phyloP scores from a whole-genome alignment of 2,888 invertebrate genomes.

The Argyra leucocephala region DNA sequence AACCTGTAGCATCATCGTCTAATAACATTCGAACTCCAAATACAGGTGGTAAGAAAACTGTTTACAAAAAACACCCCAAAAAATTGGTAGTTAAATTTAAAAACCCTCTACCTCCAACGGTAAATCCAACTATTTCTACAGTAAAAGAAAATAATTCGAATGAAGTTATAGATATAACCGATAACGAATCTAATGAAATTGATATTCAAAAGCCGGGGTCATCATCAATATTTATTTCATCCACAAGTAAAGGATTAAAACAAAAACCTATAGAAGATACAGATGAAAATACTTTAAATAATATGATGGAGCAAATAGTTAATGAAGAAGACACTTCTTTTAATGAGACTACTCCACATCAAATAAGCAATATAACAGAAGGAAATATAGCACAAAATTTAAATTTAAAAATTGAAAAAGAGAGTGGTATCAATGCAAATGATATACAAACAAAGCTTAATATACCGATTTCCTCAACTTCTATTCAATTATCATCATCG shows the following conservation, averaged over 20 bases:
- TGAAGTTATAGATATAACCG: constrained; percentile 13
- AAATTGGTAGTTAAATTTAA: constrained; percentile 26
- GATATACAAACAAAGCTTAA: neutral
- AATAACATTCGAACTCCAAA: constrained; percentile 8
- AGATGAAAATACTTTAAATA: neutral
- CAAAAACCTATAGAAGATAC: constrained; percentile 10
- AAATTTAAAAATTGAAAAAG: neutral
- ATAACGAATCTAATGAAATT: constrained; percentile 22
- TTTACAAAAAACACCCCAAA: constrained; percentile 19
- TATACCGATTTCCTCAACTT: neutral
- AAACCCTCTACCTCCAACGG: constrained; percentile 13
- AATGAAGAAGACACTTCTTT: neutral
- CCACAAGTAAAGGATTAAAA: neutral
- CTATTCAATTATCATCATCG: neutral
- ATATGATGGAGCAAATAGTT: neutral
- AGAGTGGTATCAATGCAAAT: neutral
- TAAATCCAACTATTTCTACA: neutral
- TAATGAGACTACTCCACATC: constrained; percentile 10
- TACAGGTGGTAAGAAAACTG: neutral
- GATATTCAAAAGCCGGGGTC: neutral
- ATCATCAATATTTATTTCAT: neutral
- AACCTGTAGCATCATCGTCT: constrained; percentile 15
- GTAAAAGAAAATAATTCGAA: neutral
- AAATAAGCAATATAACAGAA: constrained; percentile 27
- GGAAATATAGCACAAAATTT: neutral